Evolutionary conservation across 2,797 vertebrate species (phyloP).

Genomic region (Myiotriccus ornatus): DNA sequence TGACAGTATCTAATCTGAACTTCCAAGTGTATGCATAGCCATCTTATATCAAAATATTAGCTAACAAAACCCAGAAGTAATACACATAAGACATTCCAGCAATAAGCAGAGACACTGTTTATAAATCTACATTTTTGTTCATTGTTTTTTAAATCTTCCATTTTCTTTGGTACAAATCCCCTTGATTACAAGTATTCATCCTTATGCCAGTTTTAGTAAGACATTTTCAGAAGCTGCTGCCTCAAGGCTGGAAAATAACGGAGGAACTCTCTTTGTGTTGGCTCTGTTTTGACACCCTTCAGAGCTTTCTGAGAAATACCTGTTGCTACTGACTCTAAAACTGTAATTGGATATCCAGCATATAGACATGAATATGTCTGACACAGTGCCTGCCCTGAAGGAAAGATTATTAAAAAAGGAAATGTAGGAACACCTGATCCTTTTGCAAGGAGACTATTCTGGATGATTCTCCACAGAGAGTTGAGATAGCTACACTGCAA

Average conservation of each 20-base stretch:
- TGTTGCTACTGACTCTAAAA: conserved; percentile 26
- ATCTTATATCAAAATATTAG: background rate
- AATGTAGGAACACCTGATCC: background rate
- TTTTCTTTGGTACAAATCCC: background rate
- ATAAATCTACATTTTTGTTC: background rate
- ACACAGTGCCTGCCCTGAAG: background rate
- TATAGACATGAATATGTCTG: background rate
- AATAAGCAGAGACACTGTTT: background rate
- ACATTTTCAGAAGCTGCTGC: conserved; percentile 5
- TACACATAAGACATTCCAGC: background rate
- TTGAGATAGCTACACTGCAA: background rate
- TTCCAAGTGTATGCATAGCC: background rate
- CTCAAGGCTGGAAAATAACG: conserved; percentile 9
- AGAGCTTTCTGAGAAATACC: conserved; percentile 10
- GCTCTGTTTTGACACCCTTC: background rate
- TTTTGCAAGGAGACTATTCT: background rate
- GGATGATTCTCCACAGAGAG: background rate
- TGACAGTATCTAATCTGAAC: background rate
- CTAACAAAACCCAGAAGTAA: background rate
- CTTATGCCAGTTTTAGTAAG: conserved; percentile 25
- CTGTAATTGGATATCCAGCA: background rate
- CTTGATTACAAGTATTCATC: background rate
- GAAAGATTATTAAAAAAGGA: background rate
- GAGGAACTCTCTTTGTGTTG: conserved; percentile 8
- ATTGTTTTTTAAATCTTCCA: background rate